phyloP scores from a whole-genome alignment of 1,140 invertebrate genomes.

The Lasaia peninsularis region DNA sequence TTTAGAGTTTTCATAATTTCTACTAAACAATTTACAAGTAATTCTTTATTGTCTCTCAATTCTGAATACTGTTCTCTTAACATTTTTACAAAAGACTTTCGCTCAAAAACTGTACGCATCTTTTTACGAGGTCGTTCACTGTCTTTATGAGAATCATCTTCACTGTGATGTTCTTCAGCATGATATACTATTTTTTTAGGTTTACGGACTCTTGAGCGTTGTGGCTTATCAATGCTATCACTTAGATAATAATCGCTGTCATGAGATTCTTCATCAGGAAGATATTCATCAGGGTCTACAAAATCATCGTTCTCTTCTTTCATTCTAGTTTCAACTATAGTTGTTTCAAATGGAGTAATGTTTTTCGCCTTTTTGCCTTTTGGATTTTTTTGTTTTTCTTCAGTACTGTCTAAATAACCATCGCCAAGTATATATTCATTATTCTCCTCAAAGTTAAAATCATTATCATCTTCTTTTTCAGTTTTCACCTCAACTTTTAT shows the following conservation, averaged over 20 bases:
- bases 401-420: conserved; percentile 27
- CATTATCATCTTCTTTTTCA: conserved; percentile 6
- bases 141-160: conserved; percentile 12
- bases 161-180: neutral
- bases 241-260: neutral
- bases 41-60: conserved; percentile 35
- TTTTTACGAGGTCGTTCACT: conserved; percentile 30
- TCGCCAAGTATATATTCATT: conserved; percentile 11
- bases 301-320: conserved; percentile 23
- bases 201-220: neutral
- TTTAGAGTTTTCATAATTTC: conserved; percentile 51
- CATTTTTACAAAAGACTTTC: conserved; percentile 47
- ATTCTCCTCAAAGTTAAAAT: conserved; percentile 20
- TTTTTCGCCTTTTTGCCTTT: conserved; percentile 1
- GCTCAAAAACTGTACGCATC: conserved; percentile 16
- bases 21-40: conserved; percentile 39
- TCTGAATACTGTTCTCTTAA: conserved; percentile 44
- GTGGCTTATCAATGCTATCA: neutral
- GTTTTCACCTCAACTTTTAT: neutral
- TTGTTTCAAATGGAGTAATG: neutral
- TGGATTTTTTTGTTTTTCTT: conserved; percentile 21
- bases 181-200: neutral
- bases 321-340: neutral
- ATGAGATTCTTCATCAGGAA: neutral
- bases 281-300: conserved; percentile 14